phyloP scores from a whole-genome alignment of 2,797 vertebrate genomes.

The Neosilurus hyrtlii region DNA sequence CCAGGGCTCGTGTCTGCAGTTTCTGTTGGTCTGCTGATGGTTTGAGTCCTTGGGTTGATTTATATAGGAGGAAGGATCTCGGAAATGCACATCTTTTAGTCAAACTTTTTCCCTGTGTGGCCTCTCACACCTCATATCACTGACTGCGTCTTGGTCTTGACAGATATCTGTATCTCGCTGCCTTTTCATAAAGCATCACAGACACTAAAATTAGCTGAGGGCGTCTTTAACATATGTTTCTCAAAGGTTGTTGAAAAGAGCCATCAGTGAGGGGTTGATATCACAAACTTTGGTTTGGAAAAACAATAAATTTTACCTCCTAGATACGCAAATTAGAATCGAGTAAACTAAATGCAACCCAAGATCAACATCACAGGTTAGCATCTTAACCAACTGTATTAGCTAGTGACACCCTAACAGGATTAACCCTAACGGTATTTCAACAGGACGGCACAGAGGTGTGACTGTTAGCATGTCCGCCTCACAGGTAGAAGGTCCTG shows the following conservation, averaged over 20 bases:
- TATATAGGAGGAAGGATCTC: constrained; percentile 55
- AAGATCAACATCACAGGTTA: neutral
- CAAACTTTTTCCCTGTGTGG: neutral
- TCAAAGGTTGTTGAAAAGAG: neutral
- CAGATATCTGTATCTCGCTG: constrained; percentile 13
- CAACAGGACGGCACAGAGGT: too few relatives aligned
- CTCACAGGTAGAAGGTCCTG: too few relatives aligned
- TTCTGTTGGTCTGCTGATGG: constrained; percentile 27
- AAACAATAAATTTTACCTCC: neutral
- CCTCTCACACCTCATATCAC: neutral
- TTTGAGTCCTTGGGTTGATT: constrained; percentile 63
- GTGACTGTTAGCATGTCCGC: too few relatives aligned
- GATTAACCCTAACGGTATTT: too few relatives aligned
- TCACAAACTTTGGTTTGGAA: neutral
- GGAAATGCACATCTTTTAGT: constrained; percentile 29
- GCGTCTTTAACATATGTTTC: constrained; percentile 11
- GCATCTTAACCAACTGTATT: neutral
- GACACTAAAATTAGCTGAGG: neutral
- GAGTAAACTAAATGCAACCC: neutral
- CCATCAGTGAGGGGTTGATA: neutral
- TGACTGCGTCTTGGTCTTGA: neutral
- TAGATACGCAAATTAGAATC: neutral
- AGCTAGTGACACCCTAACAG: neutral
- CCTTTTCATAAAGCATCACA: neutral
- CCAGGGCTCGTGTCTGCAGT: constrained; percentile 41